Evolutionary conservation across 1,140 invertebrate genomes (phyloP).

Genomic region (Spodoptera frugiperda): DNA sequence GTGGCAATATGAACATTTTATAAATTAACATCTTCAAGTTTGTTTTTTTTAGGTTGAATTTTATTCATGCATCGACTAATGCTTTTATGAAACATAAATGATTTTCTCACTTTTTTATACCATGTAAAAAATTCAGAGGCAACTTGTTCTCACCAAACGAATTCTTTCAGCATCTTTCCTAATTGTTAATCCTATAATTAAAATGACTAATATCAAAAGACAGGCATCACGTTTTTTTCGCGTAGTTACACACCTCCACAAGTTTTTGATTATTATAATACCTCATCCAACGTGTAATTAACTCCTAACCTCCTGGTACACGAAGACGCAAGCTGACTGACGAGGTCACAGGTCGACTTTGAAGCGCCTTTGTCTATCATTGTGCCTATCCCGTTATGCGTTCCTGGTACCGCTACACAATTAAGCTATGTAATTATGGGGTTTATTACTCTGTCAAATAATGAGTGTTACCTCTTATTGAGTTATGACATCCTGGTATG

Average conservation of each 20-base stretch:
- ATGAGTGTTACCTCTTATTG: constrained; percentile 35
- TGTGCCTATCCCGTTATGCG: constrained; percentile 50
- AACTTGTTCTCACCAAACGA: not conserved
- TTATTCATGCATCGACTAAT: not conserved
- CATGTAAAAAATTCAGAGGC: not conserved
- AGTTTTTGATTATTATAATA: not conserved
- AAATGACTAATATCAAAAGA: constrained; percentile 24
- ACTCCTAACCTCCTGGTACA: constrained; percentile 49
- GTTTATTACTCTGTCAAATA: constrained; percentile 49
- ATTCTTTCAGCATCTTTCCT: not conserved
- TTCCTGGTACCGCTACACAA: constrained; percentile 59
- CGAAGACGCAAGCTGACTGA: constrained; percentile 48
- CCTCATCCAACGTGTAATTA: constrained; percentile 40
- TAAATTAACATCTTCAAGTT: not conserved
- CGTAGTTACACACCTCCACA: constrained; percentile 8
- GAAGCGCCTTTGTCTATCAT: constrained; percentile 58
- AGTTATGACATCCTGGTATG: constrained; percentile 32
- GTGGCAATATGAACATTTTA: not conserved
- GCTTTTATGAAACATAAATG: not conserved
- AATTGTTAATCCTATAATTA: not conserved
- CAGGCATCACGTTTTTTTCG: constrained; percentile 10
- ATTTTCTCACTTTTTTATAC: not conserved
- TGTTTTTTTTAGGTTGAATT: not conserved
- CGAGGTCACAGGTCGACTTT: constrained; percentile 57
- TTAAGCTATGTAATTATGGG: constrained; percentile 59